phyloP scores from a whole-genome alignment of 2,888 invertebrate species.

The Drosophila longiperda region DNA sequence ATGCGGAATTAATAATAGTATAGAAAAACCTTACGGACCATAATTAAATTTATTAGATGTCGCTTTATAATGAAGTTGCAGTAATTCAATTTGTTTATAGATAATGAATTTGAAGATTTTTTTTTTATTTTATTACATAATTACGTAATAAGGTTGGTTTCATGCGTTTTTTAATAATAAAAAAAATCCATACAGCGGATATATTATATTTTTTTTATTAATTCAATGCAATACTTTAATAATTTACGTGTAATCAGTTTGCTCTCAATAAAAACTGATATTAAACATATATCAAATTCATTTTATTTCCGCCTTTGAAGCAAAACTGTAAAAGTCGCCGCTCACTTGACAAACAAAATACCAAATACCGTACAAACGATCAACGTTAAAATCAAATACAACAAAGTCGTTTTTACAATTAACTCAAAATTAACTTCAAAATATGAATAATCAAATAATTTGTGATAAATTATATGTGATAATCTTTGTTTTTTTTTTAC shows the following conservation, averaged over 20 bases:
- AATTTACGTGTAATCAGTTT: neutral
- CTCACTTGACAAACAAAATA: neutral
- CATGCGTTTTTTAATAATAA: too few species aligned
- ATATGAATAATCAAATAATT: neutral
- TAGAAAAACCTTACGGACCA: too few species aligned
- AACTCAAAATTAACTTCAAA: too few species aligned
- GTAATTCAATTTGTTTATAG: too few species aligned
- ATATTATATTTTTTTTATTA: neutral
- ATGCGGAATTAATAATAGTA: too few species aligned
- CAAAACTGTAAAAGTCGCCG: neutral
- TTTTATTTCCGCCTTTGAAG: neutral
- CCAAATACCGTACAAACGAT: neutral
- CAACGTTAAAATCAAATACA: constrained; percentile 1
- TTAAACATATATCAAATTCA: neutral
- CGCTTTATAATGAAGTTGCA: too few species aligned
- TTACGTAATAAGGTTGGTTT: too few species aligned
- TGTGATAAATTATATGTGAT: neutral
- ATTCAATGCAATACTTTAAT: neutral
- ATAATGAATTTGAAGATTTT: too few species aligned
- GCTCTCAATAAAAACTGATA: neutral
- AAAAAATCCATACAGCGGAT: too few species aligned
- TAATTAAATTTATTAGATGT: too few species aligned
- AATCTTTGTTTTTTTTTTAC: neutral
- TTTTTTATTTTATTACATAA: too few species aligned
- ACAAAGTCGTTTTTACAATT: neutral